A percentile compares a stretch with the other conserved stretches of the same genome.
These are phyloP conservation scores for Pheosia tremula DNA, from an alignment of 2,888 invertebrate species.

Conservation along the genomic window DNA sequence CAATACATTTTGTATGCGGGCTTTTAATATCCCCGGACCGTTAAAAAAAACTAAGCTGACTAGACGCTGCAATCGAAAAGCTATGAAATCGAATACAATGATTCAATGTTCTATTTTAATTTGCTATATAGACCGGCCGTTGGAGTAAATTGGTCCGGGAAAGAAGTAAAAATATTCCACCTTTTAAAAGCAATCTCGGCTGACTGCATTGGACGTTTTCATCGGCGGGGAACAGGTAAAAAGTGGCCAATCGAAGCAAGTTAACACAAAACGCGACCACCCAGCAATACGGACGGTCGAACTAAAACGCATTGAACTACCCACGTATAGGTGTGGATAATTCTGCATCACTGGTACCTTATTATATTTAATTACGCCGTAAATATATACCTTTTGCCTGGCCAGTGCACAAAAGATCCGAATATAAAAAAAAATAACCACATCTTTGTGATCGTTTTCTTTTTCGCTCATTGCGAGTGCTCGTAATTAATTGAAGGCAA, in stretches of 20 bases:
- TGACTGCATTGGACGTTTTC: slow-evolving; percentile 37
- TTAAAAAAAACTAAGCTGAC: slow-evolving; percentile 19
- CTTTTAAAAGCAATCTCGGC: slow-evolving; percentile 42
- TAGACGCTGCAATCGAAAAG: slow-evolving; percentile 17
- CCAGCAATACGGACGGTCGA: slow-evolving; percentile 37
- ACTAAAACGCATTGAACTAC: slow-evolving; percentile 41
- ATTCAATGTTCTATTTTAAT: slow-evolving; percentile 48
- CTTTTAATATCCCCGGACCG: slow-evolving; percentile 6
- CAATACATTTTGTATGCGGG: not conserved
- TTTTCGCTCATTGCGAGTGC: slow-evolving; percentile 21
- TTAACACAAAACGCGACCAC: slow-evolving; percentile 44
- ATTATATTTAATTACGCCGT: slow-evolving; percentile 22
- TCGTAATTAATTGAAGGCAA: slow-evolving; percentile 26
- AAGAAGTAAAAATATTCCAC: slow-evolving; percentile 48
- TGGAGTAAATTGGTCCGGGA: slow-evolving; percentile 40
- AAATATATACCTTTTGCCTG: slow-evolving; percentile 2
- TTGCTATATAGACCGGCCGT: slow-evolving; percentile 36
- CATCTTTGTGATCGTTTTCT: slow-evolving; percentile 13
- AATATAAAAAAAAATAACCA: slow-evolving; percentile 2
- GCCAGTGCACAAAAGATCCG: not conserved
- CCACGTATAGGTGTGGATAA: slow-evolving; percentile 31
- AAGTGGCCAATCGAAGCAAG: slow-evolving; percentile 53
- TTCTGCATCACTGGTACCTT: slow-evolving; percentile 18
- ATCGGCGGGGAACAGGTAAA: slow-evolving; percentile 44
- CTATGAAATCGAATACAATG: slow-evolving; percentile 40